Conservation (phyloP, 2,888 invertebrate species). For the Eucriotettix oculatus region DNA sequence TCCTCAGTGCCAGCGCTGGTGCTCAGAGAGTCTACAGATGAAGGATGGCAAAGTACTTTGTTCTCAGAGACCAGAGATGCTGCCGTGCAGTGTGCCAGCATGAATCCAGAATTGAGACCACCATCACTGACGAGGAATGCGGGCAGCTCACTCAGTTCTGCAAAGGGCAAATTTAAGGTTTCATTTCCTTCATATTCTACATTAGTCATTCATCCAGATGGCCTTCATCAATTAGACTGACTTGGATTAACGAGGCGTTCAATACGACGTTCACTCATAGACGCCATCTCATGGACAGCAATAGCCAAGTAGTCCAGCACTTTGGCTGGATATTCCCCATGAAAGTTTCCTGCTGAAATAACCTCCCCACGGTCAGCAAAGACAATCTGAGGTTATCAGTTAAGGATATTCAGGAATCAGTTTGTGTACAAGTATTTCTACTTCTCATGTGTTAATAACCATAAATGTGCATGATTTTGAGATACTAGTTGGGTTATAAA, state of each 20-base stretch:
- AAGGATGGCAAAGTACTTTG: conserved; percentile 48
- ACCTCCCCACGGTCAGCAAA: conserved; percentile 39
- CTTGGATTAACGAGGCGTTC: conserved; percentile 46
- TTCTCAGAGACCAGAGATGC: conserved; percentile 52
- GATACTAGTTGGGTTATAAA: too few relatives aligned
- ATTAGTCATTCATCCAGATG: too few relatives aligned
- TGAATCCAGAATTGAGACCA: conserved; percentile 51
- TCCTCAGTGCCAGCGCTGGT: conserved; percentile 51
- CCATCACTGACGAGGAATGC: conserved; percentile 46
- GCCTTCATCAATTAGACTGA: conserved; percentile 14
- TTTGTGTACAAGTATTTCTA: not conserved
- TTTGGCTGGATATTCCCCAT: conserved; percentile 53
- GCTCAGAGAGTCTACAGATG: conserved; percentile 45
- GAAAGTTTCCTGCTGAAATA: conserved; percentile 50
- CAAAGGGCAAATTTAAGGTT: not conserved
- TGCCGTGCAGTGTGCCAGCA: conserved; percentile 49
- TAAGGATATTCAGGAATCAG: too few relatives aligned
- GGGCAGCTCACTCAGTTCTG: conserved; percentile 39
- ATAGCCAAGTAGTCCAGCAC: conserved; percentile 45
- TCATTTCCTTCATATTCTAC: too few relatives aligned
- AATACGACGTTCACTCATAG: conserved; percentile 44
- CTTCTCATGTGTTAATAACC: too few relatives aligned
- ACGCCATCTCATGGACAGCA: conserved; percentile 44
- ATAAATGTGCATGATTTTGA: too few relatives aligned
- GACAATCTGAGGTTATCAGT: conserved; percentile 24